Conservation (phyloP, 2,797 vertebrate genomes). For the Halcyon leucocephala region DNA sequence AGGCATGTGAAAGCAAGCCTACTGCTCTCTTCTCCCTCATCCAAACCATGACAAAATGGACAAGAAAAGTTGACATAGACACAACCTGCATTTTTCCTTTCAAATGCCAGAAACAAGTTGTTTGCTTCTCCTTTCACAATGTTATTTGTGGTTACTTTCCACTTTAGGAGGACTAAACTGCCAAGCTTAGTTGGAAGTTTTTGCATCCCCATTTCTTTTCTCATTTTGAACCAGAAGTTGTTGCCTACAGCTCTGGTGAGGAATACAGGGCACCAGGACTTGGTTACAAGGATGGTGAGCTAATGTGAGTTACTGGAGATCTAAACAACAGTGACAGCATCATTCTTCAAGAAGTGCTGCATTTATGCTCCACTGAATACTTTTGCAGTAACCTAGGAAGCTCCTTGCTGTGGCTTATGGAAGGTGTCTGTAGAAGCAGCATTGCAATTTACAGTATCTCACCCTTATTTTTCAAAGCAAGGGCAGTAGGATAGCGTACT, state of each 20-base stretch:
- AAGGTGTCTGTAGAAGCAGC: background rate
- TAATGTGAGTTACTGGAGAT: background rate
- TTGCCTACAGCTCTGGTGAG: background rate
- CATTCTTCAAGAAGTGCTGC: background rate
- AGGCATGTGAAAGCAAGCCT: background rate
- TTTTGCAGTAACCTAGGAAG: background rate
- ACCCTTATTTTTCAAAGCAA: background rate
- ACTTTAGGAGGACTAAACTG: background rate
- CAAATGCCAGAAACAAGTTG: background rate
- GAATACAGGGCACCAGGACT: background rate
- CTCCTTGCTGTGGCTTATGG: background rate
- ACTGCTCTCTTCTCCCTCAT: background rate
- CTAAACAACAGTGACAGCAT: background rate
- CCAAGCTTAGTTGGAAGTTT: background rate
- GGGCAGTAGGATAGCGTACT: background rate
- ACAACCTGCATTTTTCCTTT: background rate
- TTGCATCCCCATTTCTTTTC: background rate
- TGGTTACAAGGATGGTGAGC: background rate
- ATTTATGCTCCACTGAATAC: background rate
- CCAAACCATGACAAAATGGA: background rate
- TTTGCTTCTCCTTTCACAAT: background rate
- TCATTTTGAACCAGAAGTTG: background rate
- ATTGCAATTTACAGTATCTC: background rate
- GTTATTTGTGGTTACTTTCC: background rate
- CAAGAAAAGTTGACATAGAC: background rate